Evolutionary conservation across 2,797 vertebrate genomes (phyloP).

Genomic region (Hybognathus amarus): DNA sequence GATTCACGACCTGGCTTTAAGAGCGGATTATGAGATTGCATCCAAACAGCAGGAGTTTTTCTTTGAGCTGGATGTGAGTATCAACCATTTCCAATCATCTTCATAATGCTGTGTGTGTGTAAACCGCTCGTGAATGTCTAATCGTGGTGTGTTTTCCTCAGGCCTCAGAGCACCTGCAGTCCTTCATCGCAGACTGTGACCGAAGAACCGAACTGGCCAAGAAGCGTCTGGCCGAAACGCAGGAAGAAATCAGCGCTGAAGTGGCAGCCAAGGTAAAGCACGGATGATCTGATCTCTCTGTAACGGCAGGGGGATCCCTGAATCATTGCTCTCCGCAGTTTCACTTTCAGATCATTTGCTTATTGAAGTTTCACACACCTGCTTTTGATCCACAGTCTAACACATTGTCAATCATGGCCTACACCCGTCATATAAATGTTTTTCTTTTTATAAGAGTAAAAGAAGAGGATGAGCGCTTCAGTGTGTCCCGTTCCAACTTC

Average conservation of each 20-base stretch:
- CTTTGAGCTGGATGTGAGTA: constrained; percentile 97
- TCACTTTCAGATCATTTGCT: constrained; percentile 2
- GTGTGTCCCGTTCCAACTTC: neutral
- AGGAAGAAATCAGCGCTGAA: constrained; percentile 98
- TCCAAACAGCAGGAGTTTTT: constrained; percentile 98
- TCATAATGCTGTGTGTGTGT: neutral
- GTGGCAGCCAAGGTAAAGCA: constrained; percentile 91
- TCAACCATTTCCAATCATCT: neutral
- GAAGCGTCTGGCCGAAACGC: constrained; percentile 95
- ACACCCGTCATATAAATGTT: neutral
- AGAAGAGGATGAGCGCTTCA: neutral
- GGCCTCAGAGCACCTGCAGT: constrained; percentile 97
- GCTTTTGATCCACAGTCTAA: neutral
- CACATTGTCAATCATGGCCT: neutral
- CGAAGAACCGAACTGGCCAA: constrained; percentile 95
- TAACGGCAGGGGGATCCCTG: no score
- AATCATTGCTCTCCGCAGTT: neutral
- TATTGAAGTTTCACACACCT: neutral
- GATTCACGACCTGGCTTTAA: constrained; percentile 95
- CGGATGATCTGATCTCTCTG: neutral
- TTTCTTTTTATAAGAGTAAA: neutral
- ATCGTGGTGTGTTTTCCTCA: constrained; percentile 58
- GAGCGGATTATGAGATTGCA: constrained; percentile 98
- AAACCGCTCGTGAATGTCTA: neutral
- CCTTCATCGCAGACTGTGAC: constrained; percentile 97